phyloP scores from a whole-genome alignment of 2,113 vertebrate species.

The Toxostoma redivivum region DNA sequence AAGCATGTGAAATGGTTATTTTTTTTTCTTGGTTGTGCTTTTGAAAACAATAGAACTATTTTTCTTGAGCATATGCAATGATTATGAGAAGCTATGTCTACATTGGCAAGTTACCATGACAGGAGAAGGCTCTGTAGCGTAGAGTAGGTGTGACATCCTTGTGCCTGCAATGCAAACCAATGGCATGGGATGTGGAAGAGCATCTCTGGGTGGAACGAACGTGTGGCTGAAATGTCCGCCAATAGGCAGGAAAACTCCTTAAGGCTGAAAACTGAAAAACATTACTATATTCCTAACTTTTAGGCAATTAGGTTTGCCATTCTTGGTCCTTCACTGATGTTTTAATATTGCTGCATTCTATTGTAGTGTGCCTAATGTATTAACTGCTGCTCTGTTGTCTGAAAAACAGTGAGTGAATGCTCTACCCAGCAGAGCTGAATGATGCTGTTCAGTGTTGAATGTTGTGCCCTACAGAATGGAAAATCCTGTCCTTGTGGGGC shows the following conservation, averaged over 20 bases:
- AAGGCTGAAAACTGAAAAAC: background rate
- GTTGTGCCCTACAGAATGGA: background rate
- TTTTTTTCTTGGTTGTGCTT: background rate
- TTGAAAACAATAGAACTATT: background rate
- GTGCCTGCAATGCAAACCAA: rapidly evolving
- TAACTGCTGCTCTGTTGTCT: background rate
- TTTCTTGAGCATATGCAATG: background rate
- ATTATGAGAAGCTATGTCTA: background rate
- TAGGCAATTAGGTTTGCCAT: background rate
- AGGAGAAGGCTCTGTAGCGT: rapidly evolving
- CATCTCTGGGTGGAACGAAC: background rate
- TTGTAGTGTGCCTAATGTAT: background rate
- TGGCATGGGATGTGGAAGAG: background rate
- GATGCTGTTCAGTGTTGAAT: background rate
- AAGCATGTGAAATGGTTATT: background rate
- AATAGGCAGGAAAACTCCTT: background rate
- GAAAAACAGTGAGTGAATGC: background rate
- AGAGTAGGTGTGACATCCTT: background rate
- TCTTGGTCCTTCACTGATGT: background rate
- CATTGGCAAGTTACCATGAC: background rate
- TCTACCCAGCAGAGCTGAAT: background rate
- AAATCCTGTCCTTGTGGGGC: background rate
- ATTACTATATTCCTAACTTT: background rate
- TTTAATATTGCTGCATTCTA: background rate
- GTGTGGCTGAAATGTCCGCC: rapidly evolving